These are phyloP conservation scores for Saccostrea glomerata DNA, from an alignment of 1,140 invertebrate genomes.

Conservation along the genomic window DNA sequence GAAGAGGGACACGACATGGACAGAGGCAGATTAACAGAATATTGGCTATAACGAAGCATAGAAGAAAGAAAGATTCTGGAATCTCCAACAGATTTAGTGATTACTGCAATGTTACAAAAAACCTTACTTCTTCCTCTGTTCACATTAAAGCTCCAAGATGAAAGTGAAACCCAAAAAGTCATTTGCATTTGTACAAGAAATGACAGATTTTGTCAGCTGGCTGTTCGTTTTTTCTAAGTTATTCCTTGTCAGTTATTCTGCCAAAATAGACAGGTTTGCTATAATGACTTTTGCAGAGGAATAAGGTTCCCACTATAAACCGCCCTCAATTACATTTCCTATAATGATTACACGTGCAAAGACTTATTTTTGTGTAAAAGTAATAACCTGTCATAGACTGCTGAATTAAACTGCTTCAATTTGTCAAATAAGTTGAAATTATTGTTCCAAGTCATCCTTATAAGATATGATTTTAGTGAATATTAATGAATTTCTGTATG, in stretches of 20 bases:
- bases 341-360: constrained; percentile 10
- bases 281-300: constrained; percentile 36
- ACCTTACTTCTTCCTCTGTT: background rate
- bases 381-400: background rate
- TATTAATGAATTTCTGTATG: too few relatives aligned
- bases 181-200: constrained; percentile 37
- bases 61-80: constrained; percentile 20
- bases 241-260: constrained; percentile 17
- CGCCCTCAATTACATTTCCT: constrained; percentile 5
- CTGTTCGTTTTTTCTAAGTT: constrained; percentile 32
- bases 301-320: background rate
- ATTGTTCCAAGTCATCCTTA: too few relatives aligned
- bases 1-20: background rate
- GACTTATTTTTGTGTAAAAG: constrained; percentile 14
- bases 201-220: constrained; percentile 35
- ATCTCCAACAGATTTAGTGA: constrained; percentile 12
- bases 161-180: constrained; percentile 29
- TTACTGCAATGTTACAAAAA: constrained; percentile 34
- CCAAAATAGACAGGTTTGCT: constrained; percentile 29
- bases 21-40: background rate
- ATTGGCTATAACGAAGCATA: constrained; percentile 26
- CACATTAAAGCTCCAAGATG: constrained; percentile 26
- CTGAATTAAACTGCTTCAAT: too few relatives aligned
- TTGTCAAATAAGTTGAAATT: too few relatives aligned
- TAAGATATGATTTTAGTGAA: too few relatives aligned